Percentiles rank a stretch among this genome's conserved stretches.
phyloP scores from a whole-genome alignment of 2,113 vertebrate species.

The Polyodon spathula region DNA sequence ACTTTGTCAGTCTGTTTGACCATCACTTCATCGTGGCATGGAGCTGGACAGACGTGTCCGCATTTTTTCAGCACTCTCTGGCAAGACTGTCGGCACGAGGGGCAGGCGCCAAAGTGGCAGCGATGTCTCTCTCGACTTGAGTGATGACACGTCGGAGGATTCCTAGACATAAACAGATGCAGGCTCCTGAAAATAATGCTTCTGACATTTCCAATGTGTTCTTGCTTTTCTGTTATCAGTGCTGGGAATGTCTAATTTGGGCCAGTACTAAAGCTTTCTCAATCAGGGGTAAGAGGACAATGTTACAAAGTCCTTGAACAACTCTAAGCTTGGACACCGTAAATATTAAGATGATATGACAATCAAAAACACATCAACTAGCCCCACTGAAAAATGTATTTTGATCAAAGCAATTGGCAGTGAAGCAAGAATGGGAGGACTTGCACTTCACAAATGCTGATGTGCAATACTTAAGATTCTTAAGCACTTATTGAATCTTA shows the following conservation, averaged over 20 bases:
- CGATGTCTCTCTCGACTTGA: conserved; percentile 62
- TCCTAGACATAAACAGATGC: conserved; percentile 35
- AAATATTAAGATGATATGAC: conserved; percentile 7
- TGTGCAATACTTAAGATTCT: too few relatives aligned
- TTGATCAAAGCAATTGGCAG: too few relatives aligned
- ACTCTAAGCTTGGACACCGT: neutral
- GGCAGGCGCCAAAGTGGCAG: conserved; percentile 71
- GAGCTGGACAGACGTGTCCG: conserved; percentile 56
- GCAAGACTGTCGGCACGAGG: conserved; percentile 65
- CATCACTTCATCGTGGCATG: conserved; percentile 75
- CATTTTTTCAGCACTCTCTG: conserved; percentile 47
- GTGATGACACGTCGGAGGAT: conserved; percentile 69
- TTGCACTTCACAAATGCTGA: too few relatives aligned
- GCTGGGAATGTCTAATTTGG: too few relatives aligned
- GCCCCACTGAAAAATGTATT: neutral
- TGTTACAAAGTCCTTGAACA: neutral
- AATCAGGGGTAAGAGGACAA: neutral
- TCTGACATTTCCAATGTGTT: neutral
- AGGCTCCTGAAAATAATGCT: neutral
- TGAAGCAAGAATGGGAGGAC: too few relatives aligned
- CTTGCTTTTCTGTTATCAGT: neutral
- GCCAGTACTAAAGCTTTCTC: neutral
- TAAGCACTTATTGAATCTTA: too few relatives aligned
- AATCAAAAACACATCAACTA: conserved; percentile 12
- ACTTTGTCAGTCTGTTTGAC: conserved; percentile 62